Percentiles rank a stretch among this genome's conserved stretches.
phyloP scores from a whole-genome alignment of 2,113 vertebrate species.

The Rallus limicola region DNA sequence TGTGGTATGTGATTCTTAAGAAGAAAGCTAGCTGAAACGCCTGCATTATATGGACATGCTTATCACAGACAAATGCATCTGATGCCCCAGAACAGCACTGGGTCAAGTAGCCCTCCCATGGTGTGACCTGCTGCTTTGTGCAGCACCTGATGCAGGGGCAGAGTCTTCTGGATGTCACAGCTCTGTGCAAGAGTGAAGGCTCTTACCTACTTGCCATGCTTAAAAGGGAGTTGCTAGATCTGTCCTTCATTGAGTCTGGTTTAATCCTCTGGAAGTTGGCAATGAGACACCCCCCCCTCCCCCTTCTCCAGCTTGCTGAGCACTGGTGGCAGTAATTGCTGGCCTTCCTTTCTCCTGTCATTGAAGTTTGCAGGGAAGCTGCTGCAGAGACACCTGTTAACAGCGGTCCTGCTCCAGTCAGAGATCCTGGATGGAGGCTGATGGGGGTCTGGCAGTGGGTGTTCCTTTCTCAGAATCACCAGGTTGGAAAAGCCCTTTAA shows the following conservation, averaged over 20 bases:
- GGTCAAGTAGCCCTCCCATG: not conserved
- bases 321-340: not conserved
- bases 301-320: not conserved
- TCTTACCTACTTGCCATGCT: not conserved
- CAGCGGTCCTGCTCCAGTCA: too few species aligned
- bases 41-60: rapidly evolving
- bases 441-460: too few species aligned
- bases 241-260: not conserved
- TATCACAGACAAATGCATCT: not conserved
- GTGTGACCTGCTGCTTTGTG: too few species aligned
- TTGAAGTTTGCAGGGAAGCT: not conserved
- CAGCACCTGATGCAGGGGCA: too few species aligned
- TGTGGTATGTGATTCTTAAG: not conserved
- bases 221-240: not conserved
- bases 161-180: not conserved
- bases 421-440: too few species aligned
- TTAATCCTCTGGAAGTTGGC: not conserved
- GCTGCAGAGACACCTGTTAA: not conserved
- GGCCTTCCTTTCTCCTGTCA: not conserved
- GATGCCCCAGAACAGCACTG: too few species aligned
- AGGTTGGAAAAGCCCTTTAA: too few species aligned
- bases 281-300: not conserved
- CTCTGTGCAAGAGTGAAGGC: rapidly evolving
- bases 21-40: not conserved
- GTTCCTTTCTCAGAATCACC: too few species aligned